Percentiles rank a stretch among this genome's conserved stretches.
Conservation (phyloP, 2,888 invertebrate species). For the Eupithecia dodoneata region DNA sequence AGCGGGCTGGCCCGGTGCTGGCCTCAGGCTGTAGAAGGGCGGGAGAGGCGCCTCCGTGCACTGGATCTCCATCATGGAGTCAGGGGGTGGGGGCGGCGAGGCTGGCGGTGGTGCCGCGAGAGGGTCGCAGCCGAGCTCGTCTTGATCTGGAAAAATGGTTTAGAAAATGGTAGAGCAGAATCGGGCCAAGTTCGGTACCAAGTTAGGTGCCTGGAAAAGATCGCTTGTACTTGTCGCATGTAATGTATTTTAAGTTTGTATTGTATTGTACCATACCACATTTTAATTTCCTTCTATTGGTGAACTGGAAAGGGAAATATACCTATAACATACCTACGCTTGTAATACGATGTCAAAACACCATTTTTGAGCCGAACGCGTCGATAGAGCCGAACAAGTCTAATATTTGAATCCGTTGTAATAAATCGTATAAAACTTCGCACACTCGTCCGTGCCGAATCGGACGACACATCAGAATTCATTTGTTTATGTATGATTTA, state of each 20-base stretch:
- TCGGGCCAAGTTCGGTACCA: no score
- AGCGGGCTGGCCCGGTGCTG: constrained; percentile 82
- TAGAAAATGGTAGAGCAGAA: background rate
- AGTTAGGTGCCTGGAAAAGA: no score
- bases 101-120: constrained; percentile 83
- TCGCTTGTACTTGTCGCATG: no score
- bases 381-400: background rate
- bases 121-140: constrained; percentile 85
- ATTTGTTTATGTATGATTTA: background rate
- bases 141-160: constrained; percentile 67
- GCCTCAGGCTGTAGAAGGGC: constrained; percentile 89
- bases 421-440: background rate
- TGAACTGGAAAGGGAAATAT: background rate
- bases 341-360: background rate
- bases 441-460: background rate
- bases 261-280: no score
- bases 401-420: background rate
- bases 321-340: background rate
- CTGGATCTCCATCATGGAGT: constrained; percentile 89
- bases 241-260: no score
- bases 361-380: background rate
- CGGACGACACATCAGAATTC: background rate
- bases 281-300: no score
- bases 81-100: constrained; percentile 80
- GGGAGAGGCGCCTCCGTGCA: constrained; percentile 91